Evolutionary conservation across 2,113 vertebrate species (phyloP), one percentile per base, ranked within the genome.

Genomic region (Nanorana parkeri): DNA sequence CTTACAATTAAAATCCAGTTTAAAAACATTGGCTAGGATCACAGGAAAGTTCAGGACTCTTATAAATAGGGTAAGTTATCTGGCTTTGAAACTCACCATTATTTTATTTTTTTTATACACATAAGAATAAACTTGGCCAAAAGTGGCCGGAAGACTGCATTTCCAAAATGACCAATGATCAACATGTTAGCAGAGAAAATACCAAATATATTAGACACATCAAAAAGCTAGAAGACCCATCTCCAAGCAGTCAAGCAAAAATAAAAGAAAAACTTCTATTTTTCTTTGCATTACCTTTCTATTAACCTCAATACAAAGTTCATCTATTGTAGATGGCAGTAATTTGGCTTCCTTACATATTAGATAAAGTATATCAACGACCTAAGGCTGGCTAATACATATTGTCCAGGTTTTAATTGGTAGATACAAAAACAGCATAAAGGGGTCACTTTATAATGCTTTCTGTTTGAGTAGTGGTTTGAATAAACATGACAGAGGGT

Each of bases 391-490:
- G 36, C 28, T 58, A 17, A 17, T 68, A 47, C 41, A 47, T 15
- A 47, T 47, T 47, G 41, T 78, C 41, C 17, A 23, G 28, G 32
- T 58, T 66, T 24, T 60, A 47, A 32, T 8, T 55, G 23, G 26
- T 23, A 83, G 21, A 3, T 76, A 67, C 61, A 83, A 13, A 76
- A 68, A 29, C 65, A 66, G 17, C 87, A 88, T 88, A 87, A 89
- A 90, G 90, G 91, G 87, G 87, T 81, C 86, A 87, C 87, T n/a
- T 61, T 83, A 84, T 87, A 81, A 83, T 81, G 24, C 84, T 84
- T 86, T 85, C 84, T 81, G 78, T 89, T 93, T 91, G 91, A 92
- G 91, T 87, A 88, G 88, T 84, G 77, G 85, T 88, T 87, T 88
- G 88, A 84, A 77, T 86, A 86, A 89, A 86, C 87, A 88, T 86